Evolutionary conservation across 2,888 invertebrate species (phyloP).

Genomic region (Arenicola marina): DNA sequence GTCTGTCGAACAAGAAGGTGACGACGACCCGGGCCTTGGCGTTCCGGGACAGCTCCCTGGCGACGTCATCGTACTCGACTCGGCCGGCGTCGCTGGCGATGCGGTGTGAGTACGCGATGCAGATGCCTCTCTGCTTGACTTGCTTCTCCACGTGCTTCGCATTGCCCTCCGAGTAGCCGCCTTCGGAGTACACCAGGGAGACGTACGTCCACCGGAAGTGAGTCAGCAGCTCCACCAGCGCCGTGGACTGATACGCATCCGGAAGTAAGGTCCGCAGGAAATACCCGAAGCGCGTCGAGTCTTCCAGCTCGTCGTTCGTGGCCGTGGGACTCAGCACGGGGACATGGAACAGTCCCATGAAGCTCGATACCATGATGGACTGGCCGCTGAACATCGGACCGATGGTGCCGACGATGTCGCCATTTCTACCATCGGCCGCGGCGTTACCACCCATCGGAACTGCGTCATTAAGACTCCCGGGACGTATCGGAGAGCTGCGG

Average conservation of each 20-base stretch:
- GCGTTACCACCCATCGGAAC: not conserved
- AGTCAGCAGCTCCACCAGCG: slow-evolving; percentile 37
- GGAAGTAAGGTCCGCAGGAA: slow-evolving; percentile 48
- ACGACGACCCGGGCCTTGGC: slow-evolving; percentile 17
- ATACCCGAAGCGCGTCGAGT: slow-evolving; percentile 41
- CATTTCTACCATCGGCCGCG: not conserved
- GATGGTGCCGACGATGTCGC: slow-evolving; percentile 18
- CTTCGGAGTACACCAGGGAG: slow-evolving; percentile 74
- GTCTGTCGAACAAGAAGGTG: slow-evolving; percentile 2
- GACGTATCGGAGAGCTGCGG: too few species aligned
- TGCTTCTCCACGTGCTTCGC: slow-evolving; percentile 28
- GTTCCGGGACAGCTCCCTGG: not conserved
- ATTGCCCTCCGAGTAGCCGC: slow-evolving; percentile 54
- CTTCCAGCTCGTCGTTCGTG: slow-evolving; percentile 45
- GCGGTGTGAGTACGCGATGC: slow-evolving; percentile 9
- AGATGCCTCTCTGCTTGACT: slow-evolving; percentile 3
- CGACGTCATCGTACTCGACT: slow-evolving; percentile 1
- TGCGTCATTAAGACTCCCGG: too few species aligned
- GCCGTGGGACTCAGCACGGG: slow-evolving; percentile 63
- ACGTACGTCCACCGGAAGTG: slow-evolving; percentile 75
- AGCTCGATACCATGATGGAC: slow-evolving; percentile 14
- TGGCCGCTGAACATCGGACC: slow-evolving; percentile 18
- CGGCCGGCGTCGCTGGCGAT: slow-evolving; percentile 1
- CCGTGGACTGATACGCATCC: slow-evolving; percentile 41
- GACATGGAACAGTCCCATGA: slow-evolving; percentile 62